Conservation (phyloP, 1,140 invertebrate species). For the Scylla paramamosain region DNA sequence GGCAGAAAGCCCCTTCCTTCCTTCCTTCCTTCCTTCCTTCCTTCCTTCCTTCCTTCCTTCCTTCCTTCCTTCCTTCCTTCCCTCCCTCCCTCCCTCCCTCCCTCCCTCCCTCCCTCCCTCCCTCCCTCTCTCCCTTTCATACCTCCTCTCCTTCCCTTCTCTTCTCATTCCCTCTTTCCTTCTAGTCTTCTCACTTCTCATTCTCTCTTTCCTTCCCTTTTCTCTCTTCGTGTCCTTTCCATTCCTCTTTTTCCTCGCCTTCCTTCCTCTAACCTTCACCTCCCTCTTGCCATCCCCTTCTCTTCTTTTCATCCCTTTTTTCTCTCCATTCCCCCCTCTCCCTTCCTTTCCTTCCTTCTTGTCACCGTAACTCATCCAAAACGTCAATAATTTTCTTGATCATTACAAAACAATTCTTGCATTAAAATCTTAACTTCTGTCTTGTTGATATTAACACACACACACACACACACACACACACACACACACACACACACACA, state of each 20-base stretch:
- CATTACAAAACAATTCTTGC: too few relatives aligned
- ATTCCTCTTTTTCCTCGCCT: not conserved
- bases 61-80: not conserved
- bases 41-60: too few relatives aligned
- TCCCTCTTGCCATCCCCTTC: not conserved
- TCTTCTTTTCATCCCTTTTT: not conserved
- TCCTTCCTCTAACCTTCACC: not conserved
- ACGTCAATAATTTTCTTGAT: too few relatives aligned
- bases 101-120: not conserved
- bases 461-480: constrained; percentile 32
- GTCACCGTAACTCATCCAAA: too few relatives aligned
- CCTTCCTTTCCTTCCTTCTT: not conserved
- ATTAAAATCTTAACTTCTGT: too few relatives aligned
- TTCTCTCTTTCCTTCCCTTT: not conserved
- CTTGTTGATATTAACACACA: not conserved
- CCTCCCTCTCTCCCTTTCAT: not conserved
- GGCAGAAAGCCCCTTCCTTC: too few relatives aligned
- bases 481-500: not conserved
- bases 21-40: not conserved
- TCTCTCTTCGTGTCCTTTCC: not conserved
- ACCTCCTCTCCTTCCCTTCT: not conserved
- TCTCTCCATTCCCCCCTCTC: not conserved
- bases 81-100: not conserved
- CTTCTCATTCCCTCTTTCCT: not conserved
- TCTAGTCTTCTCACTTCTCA: not conserved